These are phyloP conservation scores for Theodoxus fluviatilis DNA, from an alignment of 2,888 invertebrate genomes.

Conservation along the genomic window DNA sequence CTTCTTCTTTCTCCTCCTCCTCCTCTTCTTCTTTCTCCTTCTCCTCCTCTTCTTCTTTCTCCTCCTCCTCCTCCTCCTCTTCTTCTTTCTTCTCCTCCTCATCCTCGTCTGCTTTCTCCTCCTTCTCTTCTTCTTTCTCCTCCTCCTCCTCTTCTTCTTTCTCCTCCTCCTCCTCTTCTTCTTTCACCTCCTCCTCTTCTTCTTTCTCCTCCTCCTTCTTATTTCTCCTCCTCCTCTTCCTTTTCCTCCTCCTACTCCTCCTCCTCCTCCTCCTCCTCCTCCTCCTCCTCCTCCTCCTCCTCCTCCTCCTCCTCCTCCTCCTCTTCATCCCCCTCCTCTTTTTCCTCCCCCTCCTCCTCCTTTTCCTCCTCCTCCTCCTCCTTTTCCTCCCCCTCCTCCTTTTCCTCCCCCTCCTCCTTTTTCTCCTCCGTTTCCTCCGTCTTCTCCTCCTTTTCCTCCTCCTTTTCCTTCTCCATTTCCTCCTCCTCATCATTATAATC, in stretches of 20 bases:
- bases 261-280: neutral
- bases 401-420: neutral
- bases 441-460: too few species aligned
- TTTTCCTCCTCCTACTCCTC: conserved; percentile 2
- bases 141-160: neutral
- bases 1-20: too few species aligned
- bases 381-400: neutral
- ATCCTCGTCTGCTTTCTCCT: neutral
- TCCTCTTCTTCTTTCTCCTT: neutral
- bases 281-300: neutral
- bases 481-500: too few species aligned
- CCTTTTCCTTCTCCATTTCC: too few species aligned
- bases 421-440: neutral
- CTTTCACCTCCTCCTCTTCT: neutral
- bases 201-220: neutral
- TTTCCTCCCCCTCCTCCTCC: neutral
- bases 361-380: neutral
- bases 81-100: neutral
- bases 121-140: neutral
- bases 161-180: too few species aligned
- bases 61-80: neutral
- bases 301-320: neutral
- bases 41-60: neutral
- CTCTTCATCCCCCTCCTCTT: neutral
- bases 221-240: neutral